Evolutionary conservation across 2,797 vertebrate genomes (phyloP), one percentile per base, ranked within the genome.

Genomic region (Sarcoramphus papa): DNA sequence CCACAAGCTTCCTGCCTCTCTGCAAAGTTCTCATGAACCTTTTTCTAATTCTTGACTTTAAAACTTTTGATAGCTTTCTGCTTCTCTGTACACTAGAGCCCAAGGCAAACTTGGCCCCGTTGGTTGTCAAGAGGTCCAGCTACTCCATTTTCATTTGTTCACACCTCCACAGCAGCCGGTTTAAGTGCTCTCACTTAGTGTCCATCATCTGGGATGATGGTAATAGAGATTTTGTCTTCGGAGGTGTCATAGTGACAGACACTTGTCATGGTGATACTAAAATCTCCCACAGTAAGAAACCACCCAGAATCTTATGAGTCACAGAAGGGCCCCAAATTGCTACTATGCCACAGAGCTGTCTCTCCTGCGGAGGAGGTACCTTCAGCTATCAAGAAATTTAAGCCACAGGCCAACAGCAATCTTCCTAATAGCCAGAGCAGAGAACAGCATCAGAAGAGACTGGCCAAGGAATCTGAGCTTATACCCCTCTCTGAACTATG

Each of bases 1-100:
- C 95, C 95, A 88, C 92, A 94, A 86, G 8, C 35, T 96, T 96
- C 96, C 95, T 94, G 95, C 57, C 65, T 77, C 63, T 81, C 35
- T 90, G 40, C 8, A 12, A 85, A 50, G 30, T 57, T 67, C 79
- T 93, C 69, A 81, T 76, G 67, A 95, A n/a, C 57, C 27, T 62
- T 53, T 63, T 43, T 67, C 43, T 43, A 63, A 27, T 27, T 81
- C 51, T 88, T 90, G 31, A 30, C 72, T 94, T 75, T 25, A 60
- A 85, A 91, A 37, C 37, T 10, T 78, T 68, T 51, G 5, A 12
- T 40, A 79, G 14, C 43, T 92, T 73, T 62, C 45, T 78, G 4
- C 20, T 81, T 67, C 53, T 57, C 40, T 16, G 3, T 24, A 60
- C 63, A 31, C 17, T 33, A 20, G 4, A 64, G 31, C n/a, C 40